Conservation (phyloP, 1,140 invertebrate genomes). For the Arion vulgaris region DNA sequence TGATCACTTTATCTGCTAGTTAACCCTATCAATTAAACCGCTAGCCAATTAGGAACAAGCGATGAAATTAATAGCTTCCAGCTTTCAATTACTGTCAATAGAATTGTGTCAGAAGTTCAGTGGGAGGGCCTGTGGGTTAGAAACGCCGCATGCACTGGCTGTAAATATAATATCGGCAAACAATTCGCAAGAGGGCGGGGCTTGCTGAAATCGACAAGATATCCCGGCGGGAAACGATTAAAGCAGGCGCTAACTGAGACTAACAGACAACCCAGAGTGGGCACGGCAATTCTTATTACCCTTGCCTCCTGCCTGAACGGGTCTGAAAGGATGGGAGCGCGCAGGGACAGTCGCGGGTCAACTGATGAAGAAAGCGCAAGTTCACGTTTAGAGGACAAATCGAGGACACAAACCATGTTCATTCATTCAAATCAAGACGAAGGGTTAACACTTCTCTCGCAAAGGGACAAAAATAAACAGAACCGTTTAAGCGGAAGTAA, state of each 20-base stretch:
- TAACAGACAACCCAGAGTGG: neutral
- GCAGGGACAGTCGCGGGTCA: conserved; percentile 32
- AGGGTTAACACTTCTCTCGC: neutral
- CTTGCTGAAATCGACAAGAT: neutral
- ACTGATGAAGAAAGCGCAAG: conserved; percentile 12
- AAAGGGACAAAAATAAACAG: conserved; percentile 25
- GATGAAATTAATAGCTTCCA: conserved; percentile 35
- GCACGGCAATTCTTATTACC: neutral
- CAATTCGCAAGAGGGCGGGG: conserved; percentile 29
- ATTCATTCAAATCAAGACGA: conserved; percentile 19
- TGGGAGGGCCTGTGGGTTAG: conserved; percentile 36
- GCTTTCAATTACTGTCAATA: conserved; percentile 42
- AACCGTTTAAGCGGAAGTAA: conserved; percentile 14
- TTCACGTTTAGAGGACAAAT: conserved; percentile 7
- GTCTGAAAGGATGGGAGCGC: conserved; percentile 19
- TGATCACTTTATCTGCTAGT: conserved; percentile 12
- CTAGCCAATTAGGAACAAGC: conserved; percentile 33
- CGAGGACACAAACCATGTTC: conserved; percentile 25
- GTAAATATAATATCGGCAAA: conserved; percentile 33
- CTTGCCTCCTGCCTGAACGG: conserved; percentile 14
- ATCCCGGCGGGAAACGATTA: conserved; percentile 18
- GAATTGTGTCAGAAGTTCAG: conserved; percentile 18
- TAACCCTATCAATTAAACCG: conserved; percentile 35
- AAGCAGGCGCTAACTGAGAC: neutral
- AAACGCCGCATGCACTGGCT: conserved; percentile 16